Conservation (phyloP, 1,140 invertebrate species). For the Diorhabda carinulata region DNA sequence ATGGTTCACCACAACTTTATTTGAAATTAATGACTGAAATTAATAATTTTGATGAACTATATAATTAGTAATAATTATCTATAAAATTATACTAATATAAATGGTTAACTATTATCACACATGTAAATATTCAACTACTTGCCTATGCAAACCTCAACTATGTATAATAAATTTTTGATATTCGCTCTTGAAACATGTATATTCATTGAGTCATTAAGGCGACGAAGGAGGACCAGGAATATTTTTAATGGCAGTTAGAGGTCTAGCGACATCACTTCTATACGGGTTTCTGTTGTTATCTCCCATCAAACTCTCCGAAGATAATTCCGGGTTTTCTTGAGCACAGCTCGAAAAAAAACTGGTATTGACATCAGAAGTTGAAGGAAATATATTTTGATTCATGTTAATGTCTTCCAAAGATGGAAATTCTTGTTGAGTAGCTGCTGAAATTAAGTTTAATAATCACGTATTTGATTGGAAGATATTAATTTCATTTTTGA, state of each 20-base stretch:
- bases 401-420: conserved; percentile 36
- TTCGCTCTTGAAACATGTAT: conserved; percentile 11
- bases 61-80: no score
- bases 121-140: no score
- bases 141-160: no score
- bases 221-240: conserved; percentile 33
- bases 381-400: conserved; percentile 26
- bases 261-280: conserved; percentile 25
- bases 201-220: conserved; percentile 19
- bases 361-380: conserved; percentile 5
- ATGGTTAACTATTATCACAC: no score
- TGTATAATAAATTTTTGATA: conserved; percentile 21
- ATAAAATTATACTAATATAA: no score
- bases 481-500: no score
- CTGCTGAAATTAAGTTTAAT: conserved; percentile 9
- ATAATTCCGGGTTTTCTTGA: conserved; percentile 11
- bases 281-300: conserved; percentile 29
- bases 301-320: conserved; percentile 34
- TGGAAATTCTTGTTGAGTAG: not conserved
- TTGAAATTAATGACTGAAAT: no score
- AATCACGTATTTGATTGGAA: no score
- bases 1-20: no score
- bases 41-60: no score
- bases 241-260: conserved; percentile 36
- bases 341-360: conserved; percentile 10